A percentile compares a stretch with the other conserved stretches of the same genome.
Evolutionary conservation across 2,888 invertebrate species (phyloP).

Genomic region (Eupsilia transversa): DNA sequence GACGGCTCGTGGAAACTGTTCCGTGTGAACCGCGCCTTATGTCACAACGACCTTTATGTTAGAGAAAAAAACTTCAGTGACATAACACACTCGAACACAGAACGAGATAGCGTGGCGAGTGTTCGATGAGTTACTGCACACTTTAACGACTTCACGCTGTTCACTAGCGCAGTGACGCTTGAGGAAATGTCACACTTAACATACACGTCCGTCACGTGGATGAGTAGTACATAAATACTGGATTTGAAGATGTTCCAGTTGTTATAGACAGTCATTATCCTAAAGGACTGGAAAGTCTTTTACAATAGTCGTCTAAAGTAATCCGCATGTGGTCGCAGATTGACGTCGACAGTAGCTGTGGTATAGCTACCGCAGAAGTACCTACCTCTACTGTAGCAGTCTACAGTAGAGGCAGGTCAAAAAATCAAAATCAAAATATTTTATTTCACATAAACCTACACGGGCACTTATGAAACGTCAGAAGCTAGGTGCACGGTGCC

Average conservation of each 20-base stretch:
- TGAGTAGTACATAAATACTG: not conserved
- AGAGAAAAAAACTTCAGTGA: constrained; percentile 23
- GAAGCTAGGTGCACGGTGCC: no score
- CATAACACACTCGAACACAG: constrained; percentile 6
- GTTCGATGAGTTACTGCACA: not conserved
- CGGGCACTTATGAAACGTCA: no score
- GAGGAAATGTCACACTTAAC: not conserved
- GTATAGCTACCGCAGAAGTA: no score
- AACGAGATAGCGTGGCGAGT: not conserved
- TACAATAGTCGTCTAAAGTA: not conserved
- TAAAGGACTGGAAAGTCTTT: not conserved
- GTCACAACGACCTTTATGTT: constrained; percentile 26
- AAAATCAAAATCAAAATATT: no score
- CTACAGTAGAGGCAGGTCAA: no score
- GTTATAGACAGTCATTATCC: no score
- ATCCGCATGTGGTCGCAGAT: not conserved
- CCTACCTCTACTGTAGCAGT: no score
- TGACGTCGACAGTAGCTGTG: no score
- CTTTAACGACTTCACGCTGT: not conserved
- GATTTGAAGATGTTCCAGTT: not conserved
- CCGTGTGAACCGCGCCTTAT: constrained; percentile 60
- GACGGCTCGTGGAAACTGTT: constrained; percentile 52
- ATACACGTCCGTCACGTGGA: not conserved
- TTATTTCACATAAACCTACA: no score
- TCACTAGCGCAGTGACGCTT: not conserved